phyloP scores from a whole-genome alignment of 2,888 invertebrate species.

The Bedellia somnulentella region DNA sequence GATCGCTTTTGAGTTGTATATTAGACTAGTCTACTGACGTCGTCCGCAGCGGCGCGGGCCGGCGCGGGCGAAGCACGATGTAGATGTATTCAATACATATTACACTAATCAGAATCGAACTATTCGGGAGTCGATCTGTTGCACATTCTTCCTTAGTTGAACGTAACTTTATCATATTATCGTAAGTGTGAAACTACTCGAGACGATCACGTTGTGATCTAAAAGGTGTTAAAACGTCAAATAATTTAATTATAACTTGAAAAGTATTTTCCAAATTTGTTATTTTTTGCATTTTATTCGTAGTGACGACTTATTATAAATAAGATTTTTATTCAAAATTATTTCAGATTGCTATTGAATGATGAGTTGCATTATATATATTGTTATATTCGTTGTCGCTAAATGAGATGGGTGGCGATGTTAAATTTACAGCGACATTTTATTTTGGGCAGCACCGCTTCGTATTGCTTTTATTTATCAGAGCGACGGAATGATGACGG shows the following conservation, averaged over 20 bases:
- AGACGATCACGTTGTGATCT: slow-evolving; percentile 49
- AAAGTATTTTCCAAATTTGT: slow-evolving; percentile 56
- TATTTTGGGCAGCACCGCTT: slow-evolving; percentile 8
- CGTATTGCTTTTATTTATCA: slow-evolving; percentile 14
- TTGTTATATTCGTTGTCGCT: slow-evolving; percentile 14
- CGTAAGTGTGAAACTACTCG: slow-evolving; percentile 23
- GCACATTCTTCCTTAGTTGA: slow-evolving; percentile 2
- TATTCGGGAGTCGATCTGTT: no score
- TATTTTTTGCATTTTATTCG: slow-evolving; percentile 44
- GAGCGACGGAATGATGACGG: no score
- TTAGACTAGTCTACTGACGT: slow-evolving; percentile 53
- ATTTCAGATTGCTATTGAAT: slow-evolving; percentile 38
- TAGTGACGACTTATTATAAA: slow-evolving; percentile 16
- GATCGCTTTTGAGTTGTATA: slow-evolving; percentile 38
- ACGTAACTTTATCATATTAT: slow-evolving; percentile 13
- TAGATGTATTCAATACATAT: no score
- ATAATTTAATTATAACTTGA: slow-evolving; percentile 47
- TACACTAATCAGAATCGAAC: no score
- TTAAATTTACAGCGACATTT: no score
- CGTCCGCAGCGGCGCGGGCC: no score
- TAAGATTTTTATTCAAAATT: slow-evolving; percentile 13
- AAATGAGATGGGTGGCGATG: neutral
- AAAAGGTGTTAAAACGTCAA: slow-evolving; percentile 52
- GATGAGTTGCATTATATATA: slow-evolving; percentile 24
- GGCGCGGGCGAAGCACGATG: no score